Evolutionary conservation across 2,888 invertebrate genomes (phyloP).

Genomic region (Agrochola litura): DNA sequence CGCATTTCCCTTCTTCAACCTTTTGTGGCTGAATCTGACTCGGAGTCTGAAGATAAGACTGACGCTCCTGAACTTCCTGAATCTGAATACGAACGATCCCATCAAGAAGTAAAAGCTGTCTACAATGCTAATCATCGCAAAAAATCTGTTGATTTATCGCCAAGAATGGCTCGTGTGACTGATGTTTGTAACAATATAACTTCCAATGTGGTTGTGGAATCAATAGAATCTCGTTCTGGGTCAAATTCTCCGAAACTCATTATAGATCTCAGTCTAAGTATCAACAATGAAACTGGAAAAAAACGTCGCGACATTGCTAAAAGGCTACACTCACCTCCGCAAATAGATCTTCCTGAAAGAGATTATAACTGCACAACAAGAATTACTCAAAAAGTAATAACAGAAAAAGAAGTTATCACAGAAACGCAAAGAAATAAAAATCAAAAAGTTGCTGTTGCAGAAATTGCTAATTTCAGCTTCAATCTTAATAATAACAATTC

Average conservation of each 20-base stretch:
- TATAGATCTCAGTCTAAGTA: conserved; percentile 80
- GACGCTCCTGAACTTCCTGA: conserved; percentile 83
- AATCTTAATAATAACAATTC: conserved; percentile 68
- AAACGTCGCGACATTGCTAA: conserved; percentile 64
- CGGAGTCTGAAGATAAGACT: conserved; percentile 76
- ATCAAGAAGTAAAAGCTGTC: conserved; percentile 62
- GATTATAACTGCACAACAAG: conserved; percentile 75
- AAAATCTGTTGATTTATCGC: conserved; percentile 51
- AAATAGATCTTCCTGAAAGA: conserved; percentile 81
- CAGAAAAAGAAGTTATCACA: conserved; percentile 68
- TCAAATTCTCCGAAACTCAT: conserved; percentile 74
- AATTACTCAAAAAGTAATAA: conserved; percentile 62
- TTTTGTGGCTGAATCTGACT: conserved; percentile 76
- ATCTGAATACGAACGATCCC: conserved; percentile 72
- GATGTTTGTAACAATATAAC: conserved; percentile 64
- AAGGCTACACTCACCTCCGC: conserved; percentile 50
- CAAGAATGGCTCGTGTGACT: conserved; percentile 34
- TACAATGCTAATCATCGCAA: conserved; percentile 59
- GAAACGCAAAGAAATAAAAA: conserved; percentile 55
- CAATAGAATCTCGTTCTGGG: conserved; percentile 30
- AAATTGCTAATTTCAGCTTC: conserved; percentile 27
- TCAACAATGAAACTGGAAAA: conserved; percentile 76
- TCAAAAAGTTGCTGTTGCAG: conserved; percentile 30
- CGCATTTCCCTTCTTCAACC: conserved; percentile 86
- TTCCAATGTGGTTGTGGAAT: conserved; percentile 66